Percentiles rank a stretch among this genome's conserved stretches.
These are phyloP conservation scores for Kryptolebias ocellatus DNA, from an alignment of 2,797 vertebrate genomes.

Conservation along the genomic window DNA sequence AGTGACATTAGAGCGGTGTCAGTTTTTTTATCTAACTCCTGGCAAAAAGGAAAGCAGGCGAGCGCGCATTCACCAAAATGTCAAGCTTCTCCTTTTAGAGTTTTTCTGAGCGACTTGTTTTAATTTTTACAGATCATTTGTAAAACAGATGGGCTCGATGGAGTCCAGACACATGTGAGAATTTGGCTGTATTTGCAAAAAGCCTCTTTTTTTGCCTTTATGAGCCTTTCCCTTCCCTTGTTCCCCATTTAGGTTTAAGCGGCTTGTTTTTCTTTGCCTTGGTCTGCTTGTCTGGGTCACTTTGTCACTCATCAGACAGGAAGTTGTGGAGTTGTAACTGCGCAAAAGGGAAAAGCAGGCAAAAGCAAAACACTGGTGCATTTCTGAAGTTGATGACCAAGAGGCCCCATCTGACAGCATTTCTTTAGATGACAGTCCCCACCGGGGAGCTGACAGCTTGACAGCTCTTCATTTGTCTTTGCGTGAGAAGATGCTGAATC, in stretches of 20 bases:
- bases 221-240: constrained; percentile 9
- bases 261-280: constrained; percentile 17
- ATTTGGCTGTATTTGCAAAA: constrained; percentile 4
- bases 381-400: constrained; percentile 52
- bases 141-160: constrained; percentile 35
- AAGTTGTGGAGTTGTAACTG: constrained; percentile 50
- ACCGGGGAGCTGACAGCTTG: constrained; percentile 61
- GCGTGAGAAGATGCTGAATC: constrained; percentile 76
- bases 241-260: constrained; percentile 20
- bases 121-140: constrained; percentile 12
- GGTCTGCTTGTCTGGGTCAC: constrained; percentile 13
- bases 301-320: constrained; percentile 59
- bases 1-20: neutral
- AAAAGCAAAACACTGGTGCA: constrained; percentile 52
- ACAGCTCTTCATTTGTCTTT: constrained; percentile 77
- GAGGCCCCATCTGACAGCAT: constrained; percentile 51
- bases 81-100: neutral
- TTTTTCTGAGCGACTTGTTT: neutral
- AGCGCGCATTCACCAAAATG: neutral
- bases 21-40: constrained; percentile 7
- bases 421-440: constrained; percentile 51
- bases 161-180: constrained; percentile 42
- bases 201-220: constrained; percentile 11
- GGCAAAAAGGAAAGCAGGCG: constrained; percentile 4
- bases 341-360: constrained; percentile 40